Conservation (phyloP, 1,140 invertebrate genomes). For the Aricia agestis region DNA sequence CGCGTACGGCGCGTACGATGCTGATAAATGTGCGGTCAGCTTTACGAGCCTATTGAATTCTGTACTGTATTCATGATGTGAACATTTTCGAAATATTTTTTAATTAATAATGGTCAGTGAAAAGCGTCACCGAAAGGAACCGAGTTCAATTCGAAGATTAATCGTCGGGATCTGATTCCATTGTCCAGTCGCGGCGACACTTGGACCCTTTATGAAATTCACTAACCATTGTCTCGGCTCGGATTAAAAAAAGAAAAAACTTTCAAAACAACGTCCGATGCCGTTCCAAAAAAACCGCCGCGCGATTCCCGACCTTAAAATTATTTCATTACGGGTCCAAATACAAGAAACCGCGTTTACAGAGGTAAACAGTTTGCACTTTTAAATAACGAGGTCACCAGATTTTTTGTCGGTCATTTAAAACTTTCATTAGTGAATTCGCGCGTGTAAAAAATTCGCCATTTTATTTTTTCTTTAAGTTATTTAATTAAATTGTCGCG, state of each 20-base stretch:
- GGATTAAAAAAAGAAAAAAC: constrained; percentile 63
- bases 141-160: constrained; percentile 56
- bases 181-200: constrained; percentile 54
- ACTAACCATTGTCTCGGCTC: constrained; percentile 57
- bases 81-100: not conserved
- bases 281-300: constrained; percentile 18
- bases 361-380: constrained; percentile 39
- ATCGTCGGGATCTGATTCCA: constrained; percentile 56
- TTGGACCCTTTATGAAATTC: constrained; percentile 59
- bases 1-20: too few relatives aligned
- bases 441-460: constrained; percentile 37
- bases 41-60: too few relatives aligned
- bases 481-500: constrained; percentile 19
- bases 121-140: not conserved
- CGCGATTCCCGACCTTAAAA: constrained; percentile 18
- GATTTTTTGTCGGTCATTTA: constrained; percentile 62
- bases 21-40: too few relatives aligned
- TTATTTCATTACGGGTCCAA: not conserved
- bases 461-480: constrained; percentile 18
- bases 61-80: too few relatives aligned
- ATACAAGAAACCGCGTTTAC: constrained; percentile 25
- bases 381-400: constrained; percentile 62
- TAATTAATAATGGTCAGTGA: not conserved
- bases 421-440: constrained; percentile 72
- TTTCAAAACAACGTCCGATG: constrained; percentile 36